phyloP scores from a whole-genome alignment of 2,113 vertebrate species.

The Craseonycteris thonglongyai region DNA sequence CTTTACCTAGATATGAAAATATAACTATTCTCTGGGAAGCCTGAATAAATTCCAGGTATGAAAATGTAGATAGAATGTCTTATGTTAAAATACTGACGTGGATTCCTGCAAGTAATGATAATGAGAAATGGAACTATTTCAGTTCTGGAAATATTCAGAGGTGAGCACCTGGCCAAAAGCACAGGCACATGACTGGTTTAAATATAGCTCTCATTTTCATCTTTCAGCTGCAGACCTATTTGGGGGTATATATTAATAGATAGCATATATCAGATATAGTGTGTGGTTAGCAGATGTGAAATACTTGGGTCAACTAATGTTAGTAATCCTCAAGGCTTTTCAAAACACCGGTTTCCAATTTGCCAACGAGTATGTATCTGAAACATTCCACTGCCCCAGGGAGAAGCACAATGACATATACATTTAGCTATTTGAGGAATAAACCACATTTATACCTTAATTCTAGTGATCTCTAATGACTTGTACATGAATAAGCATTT shows the following conservation, averaged over 20 bases:
- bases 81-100: not conserved
- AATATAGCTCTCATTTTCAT: conserved; percentile 25
- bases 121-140: conserved; percentile 46
- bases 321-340: not conserved
- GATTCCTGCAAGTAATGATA: conserved; percentile 28
- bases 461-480: not conserved
- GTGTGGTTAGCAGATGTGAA: not conserved
- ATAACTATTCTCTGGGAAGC: not conserved
- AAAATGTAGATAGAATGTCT: not conserved
- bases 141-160: conserved; percentile 30
- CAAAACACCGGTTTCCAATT: not conserved
- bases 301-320: not conserved
- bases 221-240: not conserved
- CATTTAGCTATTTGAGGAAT: not conserved
- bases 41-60: not conserved
- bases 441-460: not conserved
- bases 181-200: not conserved
- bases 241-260: not conserved
- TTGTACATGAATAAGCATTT: not conserved
- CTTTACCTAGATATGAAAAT: conserved; percentile 34
- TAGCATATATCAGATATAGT: not conserved
- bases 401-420: not conserved
- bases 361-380: not conserved
- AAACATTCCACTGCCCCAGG: not conserved
- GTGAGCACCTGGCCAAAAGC: conserved; percentile 17